Base-by-base conservation (phyloP, 30 jellyfish, hydroid and myxozoan genomes). In the Nemopilema nomurai region DNA sequence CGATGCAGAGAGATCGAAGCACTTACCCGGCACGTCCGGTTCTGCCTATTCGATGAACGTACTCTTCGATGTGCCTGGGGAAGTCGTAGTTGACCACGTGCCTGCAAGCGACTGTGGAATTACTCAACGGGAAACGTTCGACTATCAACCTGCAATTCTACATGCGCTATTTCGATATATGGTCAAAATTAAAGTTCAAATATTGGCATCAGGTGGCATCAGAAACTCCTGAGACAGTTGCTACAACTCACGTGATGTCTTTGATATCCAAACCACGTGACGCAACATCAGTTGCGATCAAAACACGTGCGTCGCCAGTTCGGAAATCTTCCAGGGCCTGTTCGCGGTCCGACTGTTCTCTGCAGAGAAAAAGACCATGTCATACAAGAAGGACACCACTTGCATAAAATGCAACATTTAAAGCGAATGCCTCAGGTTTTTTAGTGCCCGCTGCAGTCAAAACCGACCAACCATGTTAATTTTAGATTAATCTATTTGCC, bases 221-320 rank as follows among this genome's bases (percentile, higher is more conserved):
- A 41, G 18, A 18, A 9, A 0, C 25, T 0, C 74, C 51, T 62
- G 67, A 22, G 16, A 49, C 0, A 28, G 53, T 23, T 4, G 57
- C 1, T 7, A 28, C 27, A 52, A 76, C 97, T 89, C 77, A 95
- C 99, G 99, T 89, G 49, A 95, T 75, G 52, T 96, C 98, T 82
- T 91, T 96, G 0, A 96, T 87, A 73, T 96, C 99, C 80, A 96
- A 81, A 23, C 99, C 99, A 41, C 99, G 89, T 64, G 99, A 96
- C 0, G 99, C 99, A 13, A 96, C 99, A 84, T 96, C 99, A 23
- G 99, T 96, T 49, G 99, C 99, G 30, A 96, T 96, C 31, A 96
- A 82, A n/a, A 96, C 97, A 13, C 98, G 91, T 23, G 98, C 99
- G 0, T 9, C 90, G 18, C 99, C 99, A 0, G 96, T 75, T 52